phyloP scores from a whole-genome alignment of 2,888 invertebrate species.

The Machimus rusticus region DNA sequence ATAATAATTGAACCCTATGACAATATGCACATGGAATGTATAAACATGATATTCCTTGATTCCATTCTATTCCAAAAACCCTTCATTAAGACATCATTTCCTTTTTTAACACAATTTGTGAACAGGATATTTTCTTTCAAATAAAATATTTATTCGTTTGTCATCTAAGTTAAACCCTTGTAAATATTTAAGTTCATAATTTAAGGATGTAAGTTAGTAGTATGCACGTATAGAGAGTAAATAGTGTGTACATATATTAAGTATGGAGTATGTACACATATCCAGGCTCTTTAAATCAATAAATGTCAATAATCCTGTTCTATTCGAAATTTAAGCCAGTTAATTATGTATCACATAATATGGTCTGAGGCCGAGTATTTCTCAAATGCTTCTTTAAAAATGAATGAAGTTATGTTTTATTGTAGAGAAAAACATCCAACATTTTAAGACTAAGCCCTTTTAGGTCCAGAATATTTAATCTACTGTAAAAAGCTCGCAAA shows the following conservation, averaged over 20 bases:
- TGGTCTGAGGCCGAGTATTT: not conserved
- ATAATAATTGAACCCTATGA: not conserved
- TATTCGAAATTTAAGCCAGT: not conserved
- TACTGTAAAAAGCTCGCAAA: not conserved
- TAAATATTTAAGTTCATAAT: not conserved
- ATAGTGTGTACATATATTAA: too few relatives aligned
- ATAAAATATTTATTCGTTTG: not conserved
- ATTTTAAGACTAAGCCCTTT: not conserved
- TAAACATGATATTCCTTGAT: not conserved
- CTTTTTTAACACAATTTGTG: not conserved
- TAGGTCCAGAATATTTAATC: not conserved
- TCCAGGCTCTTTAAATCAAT: not conserved
- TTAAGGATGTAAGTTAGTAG: not conserved
- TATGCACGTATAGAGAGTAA: too few relatives aligned
- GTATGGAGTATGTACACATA: too few relatives aligned
- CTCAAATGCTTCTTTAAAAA: not conserved
- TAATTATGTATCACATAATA: not conserved
- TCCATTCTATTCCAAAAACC: not conserved
- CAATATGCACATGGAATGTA: not conserved
- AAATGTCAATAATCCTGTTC: not conserved
- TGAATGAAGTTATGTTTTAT: not conserved
- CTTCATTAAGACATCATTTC: not conserved
- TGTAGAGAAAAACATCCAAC: not conserved
- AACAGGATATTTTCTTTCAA: not conserved
- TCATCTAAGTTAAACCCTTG: not conserved